Percentiles rank a stretch among this genome's conserved stretches.
These are phyloP conservation scores for Octomys mimax DNA, from an alignment of 2,797 vertebrate species.

Conservation along the genomic window DNA sequence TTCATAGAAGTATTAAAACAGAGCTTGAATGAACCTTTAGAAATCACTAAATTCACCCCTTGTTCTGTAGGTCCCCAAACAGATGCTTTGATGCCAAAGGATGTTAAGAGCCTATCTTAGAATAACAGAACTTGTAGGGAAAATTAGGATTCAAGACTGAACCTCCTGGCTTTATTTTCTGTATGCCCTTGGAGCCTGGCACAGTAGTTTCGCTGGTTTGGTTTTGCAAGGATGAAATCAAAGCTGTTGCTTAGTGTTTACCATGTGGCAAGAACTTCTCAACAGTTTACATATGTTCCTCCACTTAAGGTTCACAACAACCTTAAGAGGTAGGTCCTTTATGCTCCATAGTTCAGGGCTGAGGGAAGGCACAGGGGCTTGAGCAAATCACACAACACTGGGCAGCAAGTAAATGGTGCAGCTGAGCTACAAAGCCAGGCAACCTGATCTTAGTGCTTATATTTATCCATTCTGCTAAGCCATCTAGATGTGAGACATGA, in stretches of 20 bases:
- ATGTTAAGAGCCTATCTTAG: not conserved
- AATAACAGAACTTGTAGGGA: not conserved
- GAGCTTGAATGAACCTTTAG: conserved; percentile 19
- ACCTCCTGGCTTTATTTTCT: not conserved
- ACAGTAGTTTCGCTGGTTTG: not conserved
- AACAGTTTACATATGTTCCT: no score
- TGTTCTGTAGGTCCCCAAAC: conserved; percentile 1
- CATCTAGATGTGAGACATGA: conserved; percentile 1
- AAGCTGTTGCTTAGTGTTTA: not conserved
- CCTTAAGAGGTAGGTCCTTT: not conserved
- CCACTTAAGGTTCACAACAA: not conserved
- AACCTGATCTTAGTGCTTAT: not conserved
- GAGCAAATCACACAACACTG: not conserved
- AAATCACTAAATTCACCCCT: not conserved
- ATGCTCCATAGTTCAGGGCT: not conserved
- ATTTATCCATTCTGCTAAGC: conserved; percentile 20
- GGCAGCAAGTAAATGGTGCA: not conserved
- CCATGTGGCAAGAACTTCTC: not conserved
- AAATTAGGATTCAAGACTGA: not conserved
- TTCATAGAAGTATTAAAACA: not conserved
- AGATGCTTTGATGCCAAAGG: not conserved
- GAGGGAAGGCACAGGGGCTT: not conserved
- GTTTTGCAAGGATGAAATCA: no score
- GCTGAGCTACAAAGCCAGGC: not conserved
- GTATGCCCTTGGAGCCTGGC: not conserved